These are phyloP conservation scores for Caenorhabditis uteleia DNA, from an alignment of 2,888 invertebrate species.

Conservation along the genomic window DNA sequence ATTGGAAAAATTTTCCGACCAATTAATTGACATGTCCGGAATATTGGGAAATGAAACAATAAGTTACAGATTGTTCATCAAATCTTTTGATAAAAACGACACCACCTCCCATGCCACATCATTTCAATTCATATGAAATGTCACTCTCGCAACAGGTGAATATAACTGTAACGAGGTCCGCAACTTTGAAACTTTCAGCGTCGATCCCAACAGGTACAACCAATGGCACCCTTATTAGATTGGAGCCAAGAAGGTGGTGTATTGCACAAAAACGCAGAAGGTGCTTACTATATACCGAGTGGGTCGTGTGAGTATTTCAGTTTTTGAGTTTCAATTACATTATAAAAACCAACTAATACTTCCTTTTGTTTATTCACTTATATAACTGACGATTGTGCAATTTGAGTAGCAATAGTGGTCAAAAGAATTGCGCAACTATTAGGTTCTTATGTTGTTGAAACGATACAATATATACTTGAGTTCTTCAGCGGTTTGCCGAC, in stretches of 20 bases:
- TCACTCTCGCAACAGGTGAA: constrained; percentile 44
- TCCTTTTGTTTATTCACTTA: too few species aligned
- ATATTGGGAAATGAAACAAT: too few species aligned
- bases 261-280: constrained; percentile 55
- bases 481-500: too few species aligned
- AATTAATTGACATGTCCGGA: too few species aligned
- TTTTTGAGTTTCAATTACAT: too few species aligned
- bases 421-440: too few species aligned
- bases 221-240: constrained; percentile 19
- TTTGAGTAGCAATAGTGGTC: too few species aligned
- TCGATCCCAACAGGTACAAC: constrained; percentile 34
- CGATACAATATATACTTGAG: too few species aligned
- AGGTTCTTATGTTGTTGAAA: too few species aligned
- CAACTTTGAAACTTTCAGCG: constrained; percentile 22
- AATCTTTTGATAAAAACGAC: constrained; percentile 37
- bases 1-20: too few species aligned
- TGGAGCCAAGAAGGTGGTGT: constrained; percentile 20
- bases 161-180: background rate
- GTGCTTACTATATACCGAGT: constrained; percentile 53
- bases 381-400: too few species aligned
- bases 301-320: constrained; percentile 44
- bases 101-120: constrained; percentile 5
- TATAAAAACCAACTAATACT: too few species aligned
- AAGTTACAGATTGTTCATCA: constrained; percentile 30
- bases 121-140: constrained; percentile 50